Conservation (phyloP, 2,113 vertebrate species). For the Marcusenius ussheri region DNA sequence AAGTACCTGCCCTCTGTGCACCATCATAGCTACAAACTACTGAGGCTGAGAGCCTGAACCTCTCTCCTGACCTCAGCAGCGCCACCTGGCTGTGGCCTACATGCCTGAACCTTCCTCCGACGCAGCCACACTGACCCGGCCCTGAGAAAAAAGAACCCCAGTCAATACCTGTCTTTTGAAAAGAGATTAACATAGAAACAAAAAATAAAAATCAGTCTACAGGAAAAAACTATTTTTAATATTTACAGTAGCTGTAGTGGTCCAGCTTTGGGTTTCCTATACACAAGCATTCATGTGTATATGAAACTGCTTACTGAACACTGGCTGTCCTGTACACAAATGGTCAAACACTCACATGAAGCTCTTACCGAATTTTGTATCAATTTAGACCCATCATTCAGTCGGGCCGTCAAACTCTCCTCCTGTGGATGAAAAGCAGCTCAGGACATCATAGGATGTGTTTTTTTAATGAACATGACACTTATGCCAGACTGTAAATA, state of each 20-base stretch:
- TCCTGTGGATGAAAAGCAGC: constrained; percentile 34
- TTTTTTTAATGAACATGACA: not conserved
- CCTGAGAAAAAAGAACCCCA: constrained; percentile 28
- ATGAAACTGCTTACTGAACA: not conserved
- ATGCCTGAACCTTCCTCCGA: constrained; percentile 55
- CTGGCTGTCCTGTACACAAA: no score
- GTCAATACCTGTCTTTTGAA: not conserved
- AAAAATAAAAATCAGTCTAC: not conserved
- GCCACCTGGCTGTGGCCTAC: constrained; percentile 35
- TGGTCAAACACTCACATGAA: not conserved
- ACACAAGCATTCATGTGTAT: not conserved
- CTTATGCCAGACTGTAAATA: not conserved
- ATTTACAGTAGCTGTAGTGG: not conserved
- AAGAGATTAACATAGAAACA: not conserved
- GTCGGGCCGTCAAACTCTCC: constrained; percentile 28
- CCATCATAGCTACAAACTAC: not conserved
- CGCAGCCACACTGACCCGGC: constrained; percentile 28
- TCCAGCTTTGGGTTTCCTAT: not conserved
- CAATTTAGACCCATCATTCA: constrained; percentile 29
- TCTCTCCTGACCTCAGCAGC: not conserved
- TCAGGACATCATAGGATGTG: not conserved
- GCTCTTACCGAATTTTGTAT: constrained; percentile 27
- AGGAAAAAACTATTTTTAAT: not conserved
- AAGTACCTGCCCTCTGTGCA: not conserved
- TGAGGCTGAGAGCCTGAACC: not conserved